Evolutionary conservation across 1,140 invertebrate genomes (phyloP).

Genomic region (Platyscapa corneri): DNA sequence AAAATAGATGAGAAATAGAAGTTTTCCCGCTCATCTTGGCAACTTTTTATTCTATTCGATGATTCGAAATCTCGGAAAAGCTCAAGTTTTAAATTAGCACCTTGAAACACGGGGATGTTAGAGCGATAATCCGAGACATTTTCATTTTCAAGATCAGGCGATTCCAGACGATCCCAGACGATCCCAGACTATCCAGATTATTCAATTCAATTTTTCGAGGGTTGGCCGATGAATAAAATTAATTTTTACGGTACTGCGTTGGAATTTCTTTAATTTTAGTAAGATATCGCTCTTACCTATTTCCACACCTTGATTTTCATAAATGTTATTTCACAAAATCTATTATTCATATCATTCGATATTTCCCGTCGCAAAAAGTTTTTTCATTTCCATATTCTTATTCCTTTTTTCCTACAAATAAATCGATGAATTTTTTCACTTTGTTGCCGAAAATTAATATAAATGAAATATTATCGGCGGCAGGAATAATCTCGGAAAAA

Average conservation of each 20-base stretch:
- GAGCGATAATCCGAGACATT: neutral
- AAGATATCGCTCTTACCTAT: neutral
- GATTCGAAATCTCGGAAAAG: neutral
- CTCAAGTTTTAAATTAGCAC: neutral
- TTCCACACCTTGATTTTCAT: too few relatives aligned
- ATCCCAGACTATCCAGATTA: neutral
- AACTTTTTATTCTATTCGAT: neutral
- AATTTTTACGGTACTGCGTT: neutral
- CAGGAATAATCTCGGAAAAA: too few relatives aligned
- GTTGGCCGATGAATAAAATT: neutral
- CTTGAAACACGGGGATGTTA: neutral
- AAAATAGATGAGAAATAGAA: neutral
- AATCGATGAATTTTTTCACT: too few relatives aligned
- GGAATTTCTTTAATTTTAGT: neutral
- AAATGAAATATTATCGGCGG: too few relatives aligned
- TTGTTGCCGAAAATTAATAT: too few relatives aligned
- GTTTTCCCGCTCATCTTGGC: neutral
- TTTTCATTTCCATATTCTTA: too few relatives aligned
- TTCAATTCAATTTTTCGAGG: neutral
- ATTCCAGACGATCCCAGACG: neutral
- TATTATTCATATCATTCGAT: too few relatives aligned
- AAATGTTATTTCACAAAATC: too few relatives aligned
- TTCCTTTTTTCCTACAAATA: too few relatives aligned
- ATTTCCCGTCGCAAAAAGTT: too few relatives aligned
- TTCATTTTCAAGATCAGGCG: neutral